Percentiles rank a stretch among this genome's conserved stretches.
Evolutionary conservation across 2,113 vertebrate species (phyloP).

Genomic region (Muntiacus reevesi): DNA sequence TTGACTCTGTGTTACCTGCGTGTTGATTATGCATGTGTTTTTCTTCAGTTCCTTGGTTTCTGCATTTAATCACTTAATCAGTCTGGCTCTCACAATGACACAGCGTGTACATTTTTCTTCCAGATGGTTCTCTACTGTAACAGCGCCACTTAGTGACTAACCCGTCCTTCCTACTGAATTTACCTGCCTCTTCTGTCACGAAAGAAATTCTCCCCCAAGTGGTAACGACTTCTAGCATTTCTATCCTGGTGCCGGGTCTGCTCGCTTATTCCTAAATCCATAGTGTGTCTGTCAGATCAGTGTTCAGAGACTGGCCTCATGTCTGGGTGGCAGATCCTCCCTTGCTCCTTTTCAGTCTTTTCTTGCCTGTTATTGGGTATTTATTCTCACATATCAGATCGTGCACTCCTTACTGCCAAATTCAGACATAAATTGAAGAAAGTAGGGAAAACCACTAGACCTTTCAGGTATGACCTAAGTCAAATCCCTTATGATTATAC

Average conservation of each 20-base stretch:
- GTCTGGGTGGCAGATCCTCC: rapidly evolving
- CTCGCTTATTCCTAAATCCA: too few species aligned
- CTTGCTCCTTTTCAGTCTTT: background rate
- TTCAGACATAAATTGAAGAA: background rate
- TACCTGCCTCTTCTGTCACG: background rate
- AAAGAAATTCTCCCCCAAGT: background rate
- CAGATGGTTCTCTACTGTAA: rapidly evolving
- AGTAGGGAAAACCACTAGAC: background rate
- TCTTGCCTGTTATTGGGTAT: background rate
- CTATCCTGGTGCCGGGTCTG: rapidly evolving
- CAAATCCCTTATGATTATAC: background rate
- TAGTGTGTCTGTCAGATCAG: rapidly evolving
- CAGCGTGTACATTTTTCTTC: rapidly evolving
- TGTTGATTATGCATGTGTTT: rapidly evolving
- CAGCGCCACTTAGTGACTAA: rapidly evolving
- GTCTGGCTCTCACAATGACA: rapidly evolving
- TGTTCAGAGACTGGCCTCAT: rapidly evolving
- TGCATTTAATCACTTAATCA: rapidly evolving
- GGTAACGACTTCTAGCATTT: background rate
- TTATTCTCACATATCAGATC: background rate
- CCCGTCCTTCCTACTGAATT: background rate
- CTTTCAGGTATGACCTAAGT: background rate
- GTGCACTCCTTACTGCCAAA: background rate
- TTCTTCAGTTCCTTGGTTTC: background rate
- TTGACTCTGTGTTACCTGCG: rapidly evolving